Conservation (phyloP, 2,113 vertebrate genomes). For the Megaptera novaeangliae region DNA sequence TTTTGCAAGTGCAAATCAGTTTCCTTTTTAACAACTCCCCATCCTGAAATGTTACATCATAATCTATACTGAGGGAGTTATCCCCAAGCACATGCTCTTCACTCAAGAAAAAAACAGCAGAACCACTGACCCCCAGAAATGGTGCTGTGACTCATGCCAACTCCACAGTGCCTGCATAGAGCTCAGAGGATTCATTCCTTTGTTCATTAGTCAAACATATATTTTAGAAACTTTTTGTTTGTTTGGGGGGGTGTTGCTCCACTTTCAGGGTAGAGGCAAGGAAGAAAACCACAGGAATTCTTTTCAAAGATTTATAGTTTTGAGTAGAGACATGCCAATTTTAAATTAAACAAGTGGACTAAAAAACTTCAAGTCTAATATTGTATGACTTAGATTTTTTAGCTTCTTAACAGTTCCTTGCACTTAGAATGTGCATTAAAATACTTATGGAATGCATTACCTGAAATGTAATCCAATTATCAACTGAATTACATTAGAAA, state of each 20-base stretch:
- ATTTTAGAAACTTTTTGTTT: constrained; percentile 22
- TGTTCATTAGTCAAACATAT: constrained; percentile 9
- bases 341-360: constrained; percentile 15
- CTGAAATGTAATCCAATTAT: background rate
- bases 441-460: background rate
- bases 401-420: background rate
- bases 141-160: background rate
- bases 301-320: background rate
- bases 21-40: background rate
- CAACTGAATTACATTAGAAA: background rate
- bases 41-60: background rate
- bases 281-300: background rate
- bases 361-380: background rate
- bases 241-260: background rate
- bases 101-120: background rate
- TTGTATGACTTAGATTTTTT: background rate
- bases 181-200: background rate
- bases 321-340: background rate
- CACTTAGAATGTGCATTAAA: background rate
- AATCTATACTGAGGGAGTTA: background rate
- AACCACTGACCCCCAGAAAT: background rate
- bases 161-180: background rate
- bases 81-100: background rate
- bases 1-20: background rate
- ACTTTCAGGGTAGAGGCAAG: background rate